phyloP scores from a whole-genome alignment of 2,113 vertebrate species.

The Tenebrosternarchus preto region DNA sequence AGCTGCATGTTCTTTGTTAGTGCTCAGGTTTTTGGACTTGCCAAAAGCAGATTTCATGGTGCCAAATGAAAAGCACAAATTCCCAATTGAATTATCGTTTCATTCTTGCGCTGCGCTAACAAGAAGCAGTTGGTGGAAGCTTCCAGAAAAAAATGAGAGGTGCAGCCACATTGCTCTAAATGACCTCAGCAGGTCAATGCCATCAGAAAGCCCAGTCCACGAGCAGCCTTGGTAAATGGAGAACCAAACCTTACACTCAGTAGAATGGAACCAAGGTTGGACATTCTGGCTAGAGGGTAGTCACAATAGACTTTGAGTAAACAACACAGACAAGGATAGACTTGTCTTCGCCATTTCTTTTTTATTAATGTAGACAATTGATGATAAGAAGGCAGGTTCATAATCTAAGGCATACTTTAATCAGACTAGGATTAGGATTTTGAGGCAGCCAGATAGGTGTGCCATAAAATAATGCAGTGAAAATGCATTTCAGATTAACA shows the following conservation, averaged over 20 bases:
- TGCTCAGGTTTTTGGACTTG: constrained; percentile 25
- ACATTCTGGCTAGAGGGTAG: background rate
- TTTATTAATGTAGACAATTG: background rate
- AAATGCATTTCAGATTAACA: too few species aligned
- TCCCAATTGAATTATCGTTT: constrained; percentile 71
- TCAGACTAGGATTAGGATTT: background rate
- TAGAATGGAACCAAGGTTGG: background rate
- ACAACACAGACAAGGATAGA: too few species aligned
- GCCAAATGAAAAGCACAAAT: constrained; percentile 76
- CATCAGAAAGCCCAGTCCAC: constrained; percentile 52
- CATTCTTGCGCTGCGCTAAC: constrained; percentile 71
- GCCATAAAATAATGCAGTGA: too few species aligned
- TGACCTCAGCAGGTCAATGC: constrained; percentile 57
- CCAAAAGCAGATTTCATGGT: constrained; percentile 22
- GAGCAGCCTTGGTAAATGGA: constrained; percentile 50
- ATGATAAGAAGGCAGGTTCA: background rate
- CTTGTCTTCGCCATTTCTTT: background rate
- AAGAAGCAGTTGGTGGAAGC: constrained; percentile 76
- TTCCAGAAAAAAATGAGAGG: constrained; percentile 44
- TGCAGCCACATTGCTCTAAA: constrained; percentile 46
- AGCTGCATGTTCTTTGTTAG: too few species aligned
- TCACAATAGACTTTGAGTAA: too few species aligned
- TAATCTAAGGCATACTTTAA: background rate
- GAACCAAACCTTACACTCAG: background rate
- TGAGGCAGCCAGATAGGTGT: too few species aligned